These are phyloP conservation scores for Lycia hirtaria DNA, from an alignment of 2,888 invertebrate genomes.

Conservation along the genomic window DNA sequence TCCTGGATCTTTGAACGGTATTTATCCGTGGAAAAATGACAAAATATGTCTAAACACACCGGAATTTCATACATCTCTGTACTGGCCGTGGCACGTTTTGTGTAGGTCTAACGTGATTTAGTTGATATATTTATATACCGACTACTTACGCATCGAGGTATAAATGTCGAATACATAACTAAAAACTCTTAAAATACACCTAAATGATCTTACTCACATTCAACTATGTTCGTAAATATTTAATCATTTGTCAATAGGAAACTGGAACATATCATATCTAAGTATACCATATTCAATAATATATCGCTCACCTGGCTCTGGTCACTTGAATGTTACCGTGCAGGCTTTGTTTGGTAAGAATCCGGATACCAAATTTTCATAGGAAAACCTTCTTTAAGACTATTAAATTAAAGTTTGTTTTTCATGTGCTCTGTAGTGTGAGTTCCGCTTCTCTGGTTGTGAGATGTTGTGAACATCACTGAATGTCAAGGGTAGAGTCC, in stretches of 20 bases:
- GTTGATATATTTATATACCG: no score
- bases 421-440: slow-evolving; percentile 12
- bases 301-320: slow-evolving; percentile 31
- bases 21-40: no score
- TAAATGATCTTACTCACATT: no score
- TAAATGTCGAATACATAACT: no score
- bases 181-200: no score
- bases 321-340: slow-evolving; percentile 42
- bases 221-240: no score
- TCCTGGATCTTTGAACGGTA: no score
- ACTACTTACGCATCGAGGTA: no score
- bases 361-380: slow-evolving; percentile 45
- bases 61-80: no score
- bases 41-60: no score
- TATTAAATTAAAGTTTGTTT: slow-evolving; percentile 21
- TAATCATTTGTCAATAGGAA: slow-evolving; percentile 21
- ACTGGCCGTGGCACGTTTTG: no score
- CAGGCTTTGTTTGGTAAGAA: slow-evolving; percentile 38
- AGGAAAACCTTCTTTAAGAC: slow-evolving; percentile 24
- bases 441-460: slow-evolving; percentile 41
- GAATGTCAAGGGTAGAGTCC: slow-evolving; percentile 69
- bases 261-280: slow-evolving; percentile 26
- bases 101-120: no score
- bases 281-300: slow-evolving; percentile 41
- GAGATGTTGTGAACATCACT: slow-evolving; percentile 42